These are phyloP conservation scores for Lethrus apterus DNA, from an alignment of 1,140 invertebrate genomes.

Conservation along the genomic window DNA sequence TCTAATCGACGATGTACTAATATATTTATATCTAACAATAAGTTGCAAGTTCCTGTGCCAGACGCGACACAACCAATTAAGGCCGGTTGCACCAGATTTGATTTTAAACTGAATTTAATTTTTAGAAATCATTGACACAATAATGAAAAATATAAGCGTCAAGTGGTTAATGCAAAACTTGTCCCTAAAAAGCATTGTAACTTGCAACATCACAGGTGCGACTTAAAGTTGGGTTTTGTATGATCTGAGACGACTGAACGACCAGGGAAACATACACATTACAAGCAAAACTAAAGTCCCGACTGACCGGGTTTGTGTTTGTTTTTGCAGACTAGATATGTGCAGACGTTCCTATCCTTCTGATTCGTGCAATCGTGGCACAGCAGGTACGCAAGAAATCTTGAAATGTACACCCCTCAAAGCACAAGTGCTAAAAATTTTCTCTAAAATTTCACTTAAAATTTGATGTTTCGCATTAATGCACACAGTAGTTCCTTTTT, in stretches of 20 bases:
- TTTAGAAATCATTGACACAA: too few species aligned
- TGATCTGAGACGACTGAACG: too few species aligned
- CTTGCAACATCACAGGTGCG: too few species aligned
- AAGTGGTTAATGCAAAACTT: too few species aligned
- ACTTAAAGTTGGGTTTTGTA: too few species aligned
- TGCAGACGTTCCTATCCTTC: conserved; percentile 90
- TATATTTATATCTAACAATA: conserved; percentile 5
- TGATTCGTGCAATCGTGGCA: conserved; percentile 94
- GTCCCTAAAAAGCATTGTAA: too few species aligned
- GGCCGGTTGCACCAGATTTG: too few species aligned
- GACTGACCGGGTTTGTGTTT: conserved; percentile 31
- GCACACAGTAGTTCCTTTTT: conserved; percentile 2
- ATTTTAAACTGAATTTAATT: too few species aligned
- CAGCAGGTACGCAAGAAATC: conserved; percentile 67
- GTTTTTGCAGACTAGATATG: conserved; percentile 92
- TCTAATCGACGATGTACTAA: too few species aligned
- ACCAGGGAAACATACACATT: too few species aligned
- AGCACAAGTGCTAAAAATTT: conserved; percentile 2
- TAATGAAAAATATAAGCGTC: too few species aligned
- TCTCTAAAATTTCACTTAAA: conserved; percentile 6
- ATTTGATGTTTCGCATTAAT: conserved; percentile 3
- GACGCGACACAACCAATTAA: too few species aligned
- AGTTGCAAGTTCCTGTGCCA: neutral
- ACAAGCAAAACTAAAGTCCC: conserved; percentile 13
- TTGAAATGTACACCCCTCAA: conserved; percentile 4